Conservation (phyloP, 2,888 invertebrate genomes). For the Dicycla oo region DNA sequence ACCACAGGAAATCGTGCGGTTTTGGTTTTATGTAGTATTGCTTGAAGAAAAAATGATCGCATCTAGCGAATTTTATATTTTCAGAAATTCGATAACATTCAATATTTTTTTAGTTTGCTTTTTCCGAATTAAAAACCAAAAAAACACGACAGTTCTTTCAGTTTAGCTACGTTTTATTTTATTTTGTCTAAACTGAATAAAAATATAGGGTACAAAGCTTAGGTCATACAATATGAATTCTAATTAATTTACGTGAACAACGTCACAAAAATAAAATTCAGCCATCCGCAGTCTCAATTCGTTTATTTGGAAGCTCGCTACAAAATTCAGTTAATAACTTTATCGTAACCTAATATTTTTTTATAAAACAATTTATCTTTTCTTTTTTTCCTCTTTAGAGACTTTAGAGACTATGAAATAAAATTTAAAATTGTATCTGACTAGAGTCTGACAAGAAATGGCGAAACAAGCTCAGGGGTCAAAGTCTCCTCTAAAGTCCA, state of each 20-base stretch:
- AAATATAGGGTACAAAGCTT: not conserved
- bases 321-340: not conserved
- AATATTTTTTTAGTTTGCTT: not conserved
- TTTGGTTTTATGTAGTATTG: not conserved
- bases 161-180: not conserved
- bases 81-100: not conserved
- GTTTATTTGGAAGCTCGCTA: constrained; percentile 18
- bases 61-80: no score
- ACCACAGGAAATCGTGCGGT: not conserved
- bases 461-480: no score
- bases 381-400: no score
- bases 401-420: not conserved
- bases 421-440: not conserved
- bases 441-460: not conserved
- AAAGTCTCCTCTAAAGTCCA: no score
- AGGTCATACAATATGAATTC: not conserved
- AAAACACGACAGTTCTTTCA: not conserved
- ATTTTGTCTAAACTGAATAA: constrained; percentile 1
- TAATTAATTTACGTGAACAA: constrained; percentile 11
- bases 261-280: constrained; percentile 12
- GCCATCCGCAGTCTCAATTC: not conserved
- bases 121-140: not conserved
- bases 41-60: not conserved
- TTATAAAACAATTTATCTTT: no score
- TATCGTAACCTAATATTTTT: not conserved